Evolutionary conservation across 1,140 invertebrate genomes (phyloP).

Genomic region (Hirudo medicinalis): DNA sequence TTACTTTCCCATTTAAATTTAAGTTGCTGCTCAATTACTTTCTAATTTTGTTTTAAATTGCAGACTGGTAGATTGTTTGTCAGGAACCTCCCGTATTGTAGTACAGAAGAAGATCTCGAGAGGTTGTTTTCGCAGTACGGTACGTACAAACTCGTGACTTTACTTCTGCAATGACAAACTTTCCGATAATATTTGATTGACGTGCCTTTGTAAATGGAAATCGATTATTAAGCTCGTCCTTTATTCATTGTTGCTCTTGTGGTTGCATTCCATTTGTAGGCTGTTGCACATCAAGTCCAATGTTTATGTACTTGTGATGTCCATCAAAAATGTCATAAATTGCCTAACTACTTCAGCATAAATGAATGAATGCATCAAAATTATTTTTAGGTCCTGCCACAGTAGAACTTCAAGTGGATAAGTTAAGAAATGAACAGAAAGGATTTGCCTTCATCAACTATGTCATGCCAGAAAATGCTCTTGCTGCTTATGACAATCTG

Average conservation of each 20-base stretch:
- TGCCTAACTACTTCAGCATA: too few species aligned
- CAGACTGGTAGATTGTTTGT: conserved; percentile 77
- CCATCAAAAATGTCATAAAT: too few species aligned
- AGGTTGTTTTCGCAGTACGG: conserved; percentile 74
- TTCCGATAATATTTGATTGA: too few species aligned
- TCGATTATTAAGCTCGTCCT: too few species aligned
- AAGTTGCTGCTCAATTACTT: too few species aligned
- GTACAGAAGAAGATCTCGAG: conserved; percentile 73
- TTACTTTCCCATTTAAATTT: too few species aligned
- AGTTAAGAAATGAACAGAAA: conserved; percentile 65
- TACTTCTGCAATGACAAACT: too few species aligned
- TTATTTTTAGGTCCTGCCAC: conserved; percentile 62
- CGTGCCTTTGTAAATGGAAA: too few species aligned
- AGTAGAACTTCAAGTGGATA: conserved; percentile 76
- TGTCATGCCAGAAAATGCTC: conserved; percentile 86
- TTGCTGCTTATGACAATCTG: conserved; percentile 68
- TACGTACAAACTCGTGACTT: conserved; percentile 34
- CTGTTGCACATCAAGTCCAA: too few species aligned
- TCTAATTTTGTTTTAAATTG: neutral
- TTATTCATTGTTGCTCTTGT: too few species aligned
- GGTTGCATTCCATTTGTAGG: too few species aligned
- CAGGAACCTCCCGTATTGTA: conserved; percentile 77
- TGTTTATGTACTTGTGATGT: too few species aligned
- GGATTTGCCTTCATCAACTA: conserved; percentile 87
- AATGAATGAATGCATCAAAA: conserved; percentile 2